phyloP scores from a whole-genome alignment of 2,888 invertebrate genomes.

The Corbicula japonica region DNA sequence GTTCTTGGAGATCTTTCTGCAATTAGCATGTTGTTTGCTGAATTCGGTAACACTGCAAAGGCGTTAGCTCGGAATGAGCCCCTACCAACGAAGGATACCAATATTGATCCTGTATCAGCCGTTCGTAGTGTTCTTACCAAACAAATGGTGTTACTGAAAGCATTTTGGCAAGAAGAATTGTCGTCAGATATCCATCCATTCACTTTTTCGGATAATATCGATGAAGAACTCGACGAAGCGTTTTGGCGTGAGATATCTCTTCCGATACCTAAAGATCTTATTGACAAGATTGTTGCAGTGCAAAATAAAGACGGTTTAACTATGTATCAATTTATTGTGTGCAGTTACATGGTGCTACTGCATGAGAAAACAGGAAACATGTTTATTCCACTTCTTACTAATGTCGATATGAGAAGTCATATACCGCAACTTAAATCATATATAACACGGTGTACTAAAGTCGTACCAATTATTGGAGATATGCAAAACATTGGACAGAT shows the following conservation, averaged over 20 bases:
- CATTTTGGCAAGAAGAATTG: conserved; percentile 22
- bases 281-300: too few species aligned
- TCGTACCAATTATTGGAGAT: conserved; percentile 39
- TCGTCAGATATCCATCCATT: conserved; percentile 23
- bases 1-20: conserved; percentile 29
- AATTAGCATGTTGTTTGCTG: conserved; percentile 24
- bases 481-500: conserved; percentile 9
- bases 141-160: conserved; percentile 7
- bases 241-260: conserved; percentile 12
- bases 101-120: conserved; percentile 6
- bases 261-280: conserved; percentile 10
- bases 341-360: conserved; percentile 27
- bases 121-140: conserved; percentile 26
- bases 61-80: conserved; percentile 2
- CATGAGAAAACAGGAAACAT: conserved; percentile 10
- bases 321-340: conserved; percentile 39
- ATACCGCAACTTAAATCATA: conserved; percentile 24
- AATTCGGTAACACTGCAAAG: conserved; percentile 9
- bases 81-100: conserved; percentile 19
- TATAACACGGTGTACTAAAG: conserved; percentile 39
- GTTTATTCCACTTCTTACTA: conserved; percentile 39
- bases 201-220: conserved; percentile 17
- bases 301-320: conserved; percentile 15
- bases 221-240: conserved; percentile 9
- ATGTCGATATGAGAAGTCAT: conserved; percentile 50